These are phyloP conservation scores for Bryconaethiops microstoma DNA, from an alignment of 2,797 vertebrate genomes.

Conservation along the genomic window DNA sequence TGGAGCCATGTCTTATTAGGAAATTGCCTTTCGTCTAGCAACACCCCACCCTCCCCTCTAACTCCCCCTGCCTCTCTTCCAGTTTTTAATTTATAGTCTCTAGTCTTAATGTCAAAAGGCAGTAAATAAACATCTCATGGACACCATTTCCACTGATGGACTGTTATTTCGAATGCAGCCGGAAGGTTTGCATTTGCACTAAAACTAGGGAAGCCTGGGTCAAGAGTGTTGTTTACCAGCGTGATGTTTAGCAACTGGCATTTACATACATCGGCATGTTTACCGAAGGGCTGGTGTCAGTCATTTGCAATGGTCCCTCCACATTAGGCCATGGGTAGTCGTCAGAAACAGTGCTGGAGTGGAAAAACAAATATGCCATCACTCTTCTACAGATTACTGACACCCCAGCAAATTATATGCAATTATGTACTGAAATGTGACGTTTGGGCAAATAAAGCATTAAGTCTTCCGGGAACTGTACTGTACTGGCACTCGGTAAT, in stretches of 20 bases:
- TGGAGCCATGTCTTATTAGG: constrained; percentile 30
- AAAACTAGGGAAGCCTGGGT: constrained; percentile 41
- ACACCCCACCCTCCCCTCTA: no score
- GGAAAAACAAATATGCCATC: background rate
- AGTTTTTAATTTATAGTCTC: constrained; percentile 36
- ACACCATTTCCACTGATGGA: background rate
- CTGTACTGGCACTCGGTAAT: no score
- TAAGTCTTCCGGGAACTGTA: background rate
- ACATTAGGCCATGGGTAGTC: constrained; percentile 12
- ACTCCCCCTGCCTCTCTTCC: background rate
- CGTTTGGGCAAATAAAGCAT: background rate
- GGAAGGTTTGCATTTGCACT: constrained; percentile 28
- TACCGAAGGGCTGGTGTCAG: constrained; percentile 31
- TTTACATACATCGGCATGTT: constrained; percentile 40
- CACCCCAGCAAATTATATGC: background rate
- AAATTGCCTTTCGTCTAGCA: background rate
- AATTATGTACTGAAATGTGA: constrained; percentile 7
- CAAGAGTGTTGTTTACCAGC: constrained; percentile 47
- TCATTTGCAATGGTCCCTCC: constrained; percentile 12
- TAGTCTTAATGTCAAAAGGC: constrained; percentile 37
- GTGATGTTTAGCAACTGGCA: constrained; percentile 14
- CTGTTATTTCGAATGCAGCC: background rate
- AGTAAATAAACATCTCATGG: constrained; percentile 42
- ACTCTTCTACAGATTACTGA: background rate
- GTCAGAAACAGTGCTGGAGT: constrained; percentile 22